These are phyloP conservation scores for Eidolon dupreanum DNA, from an alignment of 2,797 vertebrate genomes.

Conservation along the genomic window DNA sequence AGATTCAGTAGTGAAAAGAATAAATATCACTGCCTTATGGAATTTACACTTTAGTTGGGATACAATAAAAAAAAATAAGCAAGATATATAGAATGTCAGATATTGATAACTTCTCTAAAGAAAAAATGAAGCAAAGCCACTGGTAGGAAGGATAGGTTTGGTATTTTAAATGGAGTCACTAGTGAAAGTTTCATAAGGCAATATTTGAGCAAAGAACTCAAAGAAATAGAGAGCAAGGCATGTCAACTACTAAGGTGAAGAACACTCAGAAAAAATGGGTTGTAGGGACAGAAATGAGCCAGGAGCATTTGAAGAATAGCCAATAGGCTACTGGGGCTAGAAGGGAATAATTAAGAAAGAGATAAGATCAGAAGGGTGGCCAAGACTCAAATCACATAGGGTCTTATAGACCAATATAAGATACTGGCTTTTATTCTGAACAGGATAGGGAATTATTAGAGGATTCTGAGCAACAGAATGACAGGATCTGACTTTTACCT, in stretches of 20 bases:
- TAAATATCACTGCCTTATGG: neutral
- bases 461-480: neutral
- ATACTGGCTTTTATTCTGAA: neutral
- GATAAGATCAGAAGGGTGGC: neutral
- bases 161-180: neutral
- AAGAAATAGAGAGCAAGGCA: neutral
- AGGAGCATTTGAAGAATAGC: neutral
- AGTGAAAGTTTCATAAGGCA: neutral
- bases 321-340: neutral
- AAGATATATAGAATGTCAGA: neutral
- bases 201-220: neutral
- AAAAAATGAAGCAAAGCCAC: neutral
- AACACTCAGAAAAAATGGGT: neutral
- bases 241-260: neutral
- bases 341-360: neutral
- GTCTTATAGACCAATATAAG: neutral
- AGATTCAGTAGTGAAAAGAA: neutral
- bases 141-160: neutral
- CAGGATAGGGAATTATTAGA: neutral
- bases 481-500: neutral
- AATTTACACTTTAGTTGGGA: neutral
- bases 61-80: neutral
- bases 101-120: neutral
- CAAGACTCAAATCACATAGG: neutral
- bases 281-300: neutral